Base-by-base conservation (phyloP, 2,113 vertebrate species). In the Centropus bengalensis region DNA sequence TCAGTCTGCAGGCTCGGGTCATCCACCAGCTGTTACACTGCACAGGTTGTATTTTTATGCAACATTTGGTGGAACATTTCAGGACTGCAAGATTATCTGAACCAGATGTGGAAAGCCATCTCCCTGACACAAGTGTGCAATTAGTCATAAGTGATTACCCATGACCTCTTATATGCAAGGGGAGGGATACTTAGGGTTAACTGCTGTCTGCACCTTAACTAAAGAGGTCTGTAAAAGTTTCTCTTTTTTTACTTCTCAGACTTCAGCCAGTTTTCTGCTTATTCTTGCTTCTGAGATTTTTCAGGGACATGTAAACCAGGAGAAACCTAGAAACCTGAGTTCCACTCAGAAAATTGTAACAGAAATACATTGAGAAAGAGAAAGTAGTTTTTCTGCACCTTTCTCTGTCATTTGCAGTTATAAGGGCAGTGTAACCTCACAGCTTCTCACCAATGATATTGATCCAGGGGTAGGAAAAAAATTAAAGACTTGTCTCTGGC, bases 21-120 rank as follows among this genome's bases (percentile, higher is more conserved):
- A 95, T 86, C n/a, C 33, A 55, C 96, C 97, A 97, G 97, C 97
- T 97, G 96, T 83, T 94, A 94, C 26, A 82, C 94, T 94, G 93
- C 67, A 66, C 96, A 97, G 96, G 95, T 96, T 98, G 97, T 96
- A 93, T 95, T 97, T 96, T 97, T 95, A 94, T 97, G 97, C 92
- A 97, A 98, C 97, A 97, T 98, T 98, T 97, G 97, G 97, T 98
- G 93, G 96, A 98, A 96, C 69, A 82, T 98, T 98, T 98, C 97
- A 94, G 93, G 93, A 82, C 91, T 94, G 75, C 26, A 10, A 69
- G 69, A 93, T 97, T 98, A 98, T 98, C 92, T 94, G 95, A 98
- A 98, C 97, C 98, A 98, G 98, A 98, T 98, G 98, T 98, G 97
- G 81, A 94, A 97, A 97, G 88, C 92, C 93, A 97, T 97, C 96